These are phyloP conservation scores for Microtus ochrogaster DNA, from an alignment of 2,113 vertebrate species.

Conservation along the genomic window DNA sequence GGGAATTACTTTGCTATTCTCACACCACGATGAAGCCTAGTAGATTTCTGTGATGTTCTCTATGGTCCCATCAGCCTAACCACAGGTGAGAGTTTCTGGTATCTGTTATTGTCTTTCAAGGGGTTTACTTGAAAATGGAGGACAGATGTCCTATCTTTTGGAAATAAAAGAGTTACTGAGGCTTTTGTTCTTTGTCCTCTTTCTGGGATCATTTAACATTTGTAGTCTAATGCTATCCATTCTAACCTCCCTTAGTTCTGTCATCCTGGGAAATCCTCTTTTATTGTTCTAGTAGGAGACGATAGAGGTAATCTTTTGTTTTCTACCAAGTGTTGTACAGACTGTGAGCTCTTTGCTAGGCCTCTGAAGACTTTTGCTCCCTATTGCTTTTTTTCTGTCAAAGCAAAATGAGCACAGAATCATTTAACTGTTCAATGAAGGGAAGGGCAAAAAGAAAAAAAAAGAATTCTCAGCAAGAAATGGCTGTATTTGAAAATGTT, in stretches of 20 bases:
- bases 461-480: slow-evolving; percentile 40
- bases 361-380: slow-evolving; percentile 59
- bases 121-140: slow-evolving; percentile 23
- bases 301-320: slow-evolving; percentile 39
- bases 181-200: not conserved
- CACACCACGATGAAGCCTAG: not conserved
- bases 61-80: not conserved
- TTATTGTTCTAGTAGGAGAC: not conserved
- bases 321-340: slow-evolving; percentile 40
- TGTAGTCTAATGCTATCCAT: slow-evolving; percentile 13
- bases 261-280: slow-evolving; percentile 11
- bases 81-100: not conserved
- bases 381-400: slow-evolving; percentile 31
- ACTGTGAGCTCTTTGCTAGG: slow-evolving; percentile 46
- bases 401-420: not conserved
- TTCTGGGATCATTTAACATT: slow-evolving; percentile 25
- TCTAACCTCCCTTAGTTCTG: slow-evolving; percentile 39
- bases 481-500: slow-evolving; percentile 30
- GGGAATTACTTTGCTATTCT: slow-evolving; percentile 6
- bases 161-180: slow-evolving; percentile 22
- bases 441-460: slow-evolving; percentile 22
- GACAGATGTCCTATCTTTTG: not conserved
- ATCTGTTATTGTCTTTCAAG: not conserved
- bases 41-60: slow-evolving; percentile 39
- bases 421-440: slow-evolving; percentile 52